Percentiles rank a stretch among this genome's conserved stretches.
phyloP scores from a whole-genome alignment of 35 echinoderm and acorn worm genomes.

The Heliocidaris erythrogramma region DNA sequence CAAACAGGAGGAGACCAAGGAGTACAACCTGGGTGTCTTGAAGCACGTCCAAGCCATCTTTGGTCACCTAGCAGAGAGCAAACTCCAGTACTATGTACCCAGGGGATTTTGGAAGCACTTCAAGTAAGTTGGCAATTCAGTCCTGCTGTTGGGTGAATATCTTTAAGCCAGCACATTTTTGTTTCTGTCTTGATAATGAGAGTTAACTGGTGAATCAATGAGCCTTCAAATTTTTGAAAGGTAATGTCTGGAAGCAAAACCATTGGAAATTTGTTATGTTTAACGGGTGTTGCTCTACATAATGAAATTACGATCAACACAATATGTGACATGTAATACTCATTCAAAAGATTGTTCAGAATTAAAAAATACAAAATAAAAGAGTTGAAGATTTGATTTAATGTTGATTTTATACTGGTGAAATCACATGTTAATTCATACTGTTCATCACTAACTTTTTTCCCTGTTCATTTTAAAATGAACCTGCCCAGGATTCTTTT shows the following conservation, averaged over 20 bases:
- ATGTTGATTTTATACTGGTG: too few relatives aligned
- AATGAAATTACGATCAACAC: too few relatives aligned
- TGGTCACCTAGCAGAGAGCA: constrained; percentile 95
- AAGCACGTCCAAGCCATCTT: constrained; percentile 99
- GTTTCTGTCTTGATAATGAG: neutral
- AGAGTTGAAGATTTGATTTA: too few relatives aligned
- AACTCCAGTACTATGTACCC: constrained; percentile 99
- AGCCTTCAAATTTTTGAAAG: too few relatives aligned
- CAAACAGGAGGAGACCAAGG: constrained; percentile 91
- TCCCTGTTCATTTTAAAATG: too few relatives aligned
- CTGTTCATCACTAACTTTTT: too few relatives aligned
- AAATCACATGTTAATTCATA: too few relatives aligned
- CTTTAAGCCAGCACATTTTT: neutral
- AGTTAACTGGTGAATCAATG: neutral
- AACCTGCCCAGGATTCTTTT: too few relatives aligned
- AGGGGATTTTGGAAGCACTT: constrained; percentile 99
- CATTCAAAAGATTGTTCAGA: too few relatives aligned
- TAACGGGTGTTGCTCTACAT: neutral
- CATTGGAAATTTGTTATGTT: neutral
- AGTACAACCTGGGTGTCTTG: constrained; percentile 94
- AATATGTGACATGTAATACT: too few relatives aligned
- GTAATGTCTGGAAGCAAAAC: neutral
- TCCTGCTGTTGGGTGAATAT: neutral
- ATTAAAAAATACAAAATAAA: too few relatives aligned
- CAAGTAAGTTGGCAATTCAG: constrained; percentile 70